Percentiles rank a stretch among this genome's conserved stretches.
Conservation (phyloP, 2,113 vertebrate species). For the human (Homo sapiens) region DNA sequence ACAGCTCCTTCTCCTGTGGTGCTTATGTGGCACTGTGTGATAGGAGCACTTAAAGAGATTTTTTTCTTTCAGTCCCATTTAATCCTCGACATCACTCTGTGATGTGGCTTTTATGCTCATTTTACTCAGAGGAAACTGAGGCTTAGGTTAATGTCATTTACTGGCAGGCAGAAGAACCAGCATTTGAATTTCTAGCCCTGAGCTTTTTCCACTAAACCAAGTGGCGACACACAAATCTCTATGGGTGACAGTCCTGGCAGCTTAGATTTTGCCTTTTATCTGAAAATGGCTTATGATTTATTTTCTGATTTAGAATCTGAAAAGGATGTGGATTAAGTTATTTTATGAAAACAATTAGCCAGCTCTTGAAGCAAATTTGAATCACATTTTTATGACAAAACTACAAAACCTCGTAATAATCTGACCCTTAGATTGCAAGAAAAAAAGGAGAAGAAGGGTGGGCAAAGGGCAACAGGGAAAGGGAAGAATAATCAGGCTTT, state of each 20-base stretch:
- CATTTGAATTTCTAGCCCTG: background rate
- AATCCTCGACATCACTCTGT: background rate
- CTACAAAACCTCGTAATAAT: background rate
- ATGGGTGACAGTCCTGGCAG: background rate
- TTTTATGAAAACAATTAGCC: background rate
- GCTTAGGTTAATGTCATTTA: background rate
- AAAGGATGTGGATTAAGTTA: background rate
- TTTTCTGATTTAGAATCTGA: background rate
- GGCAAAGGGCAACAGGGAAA: background rate
- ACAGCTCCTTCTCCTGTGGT: background rate
- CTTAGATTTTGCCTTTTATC: conserved; percentile 8
- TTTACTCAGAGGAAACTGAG: background rate
- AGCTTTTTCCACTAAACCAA: background rate
- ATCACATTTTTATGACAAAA: background rate
- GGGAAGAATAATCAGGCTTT: background rate
- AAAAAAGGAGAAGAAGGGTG: background rate
- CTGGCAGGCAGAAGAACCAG: background rate
- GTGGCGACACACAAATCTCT: background rate
- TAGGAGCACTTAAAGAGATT: background rate
- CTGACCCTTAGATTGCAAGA: background rate
- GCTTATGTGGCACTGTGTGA: background rate
- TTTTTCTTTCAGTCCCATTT: background rate
- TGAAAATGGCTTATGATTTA: background rate
- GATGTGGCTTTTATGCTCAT: background rate
- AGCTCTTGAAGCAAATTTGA: background rate